Conservation (phyloP, 2,113 vertebrate genomes). For the Burhinus bistriatus region DNA sequence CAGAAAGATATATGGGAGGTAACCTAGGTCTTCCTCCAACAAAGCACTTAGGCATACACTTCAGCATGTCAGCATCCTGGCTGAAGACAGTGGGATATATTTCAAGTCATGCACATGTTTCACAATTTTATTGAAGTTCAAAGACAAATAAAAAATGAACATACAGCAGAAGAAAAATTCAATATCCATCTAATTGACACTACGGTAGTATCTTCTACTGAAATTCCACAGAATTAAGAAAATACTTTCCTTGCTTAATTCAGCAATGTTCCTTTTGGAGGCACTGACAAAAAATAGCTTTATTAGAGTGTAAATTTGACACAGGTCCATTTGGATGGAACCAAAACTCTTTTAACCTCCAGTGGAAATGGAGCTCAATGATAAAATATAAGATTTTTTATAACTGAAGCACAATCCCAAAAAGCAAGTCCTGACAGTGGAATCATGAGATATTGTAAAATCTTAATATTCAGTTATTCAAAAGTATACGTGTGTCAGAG, state of each 20-base stretch:
- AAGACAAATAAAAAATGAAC: not conserved
- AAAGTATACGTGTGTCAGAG: not conserved
- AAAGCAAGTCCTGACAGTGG: not conserved
- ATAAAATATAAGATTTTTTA: not conserved
- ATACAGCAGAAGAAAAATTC: not conserved
- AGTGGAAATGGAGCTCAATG: not conserved
- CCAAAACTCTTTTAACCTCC: not conserved
- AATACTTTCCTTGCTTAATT: not conserved
- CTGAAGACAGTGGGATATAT: not conserved
- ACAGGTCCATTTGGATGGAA: not conserved
- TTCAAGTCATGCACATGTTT: not conserved
- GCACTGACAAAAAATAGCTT: not conserved
- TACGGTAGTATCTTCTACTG: not conserved
- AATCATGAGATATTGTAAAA: not conserved
- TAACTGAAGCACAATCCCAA: not conserved
- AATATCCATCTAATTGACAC: not conserved
- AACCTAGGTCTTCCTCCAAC: not conserved
- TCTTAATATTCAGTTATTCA: not conserved
- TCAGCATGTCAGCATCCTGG: not conserved
- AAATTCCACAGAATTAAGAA: not conserved
- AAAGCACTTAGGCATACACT: slow-evolving; percentile 1
- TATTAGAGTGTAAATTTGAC: not conserved
- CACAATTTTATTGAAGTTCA: not conserved
- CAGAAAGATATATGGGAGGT: not conserved
- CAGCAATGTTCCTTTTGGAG: not conserved